Evolutionary conservation across 92 coral and sea anemone species (phyloP).

Genomic region (Nematostella vectensis): DNA sequence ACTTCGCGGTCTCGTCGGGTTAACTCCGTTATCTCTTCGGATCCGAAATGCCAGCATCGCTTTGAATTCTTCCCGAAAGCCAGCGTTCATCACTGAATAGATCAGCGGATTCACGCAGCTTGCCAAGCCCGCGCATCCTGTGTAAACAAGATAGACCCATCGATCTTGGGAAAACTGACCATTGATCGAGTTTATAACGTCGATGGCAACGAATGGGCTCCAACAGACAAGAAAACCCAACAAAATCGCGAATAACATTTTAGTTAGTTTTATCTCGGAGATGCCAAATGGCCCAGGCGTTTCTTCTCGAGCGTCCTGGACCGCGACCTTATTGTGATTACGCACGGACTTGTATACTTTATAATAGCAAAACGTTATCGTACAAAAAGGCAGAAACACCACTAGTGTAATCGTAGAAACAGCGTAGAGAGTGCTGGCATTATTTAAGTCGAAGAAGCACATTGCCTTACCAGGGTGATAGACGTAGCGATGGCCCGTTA

Average conservation of each 20-base stretch:
- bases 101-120: conserved; percentile 37
- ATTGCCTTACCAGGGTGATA: conserved; percentile 35
- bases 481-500: conserved; percentile 12
- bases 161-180: conserved; percentile 29
- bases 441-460: conserved; percentile 34
- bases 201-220: conserved; percentile 32
- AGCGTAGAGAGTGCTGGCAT: conserved; percentile 9
- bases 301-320: background rate
- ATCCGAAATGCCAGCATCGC: too few relatives aligned
- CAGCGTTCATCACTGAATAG: conserved; percentile 34
- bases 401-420: conserved; percentile 4
- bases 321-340: conserved; percentile 17
- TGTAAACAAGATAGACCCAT: conserved; percentile 10
- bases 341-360: conserved; percentile 33
- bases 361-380: conserved; percentile 29
- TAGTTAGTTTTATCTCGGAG: conserved; percentile 30
- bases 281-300: background rate
- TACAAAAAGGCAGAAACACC: conserved; percentile 16
- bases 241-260: conserved; percentile 25
- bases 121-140: conserved; percentile 15
- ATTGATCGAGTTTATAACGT: conserved; percentile 8
- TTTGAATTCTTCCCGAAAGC: conserved; percentile 29
- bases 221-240: conserved; percentile 37
- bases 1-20: too few relatives aligned
- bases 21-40: too few relatives aligned